phyloP scores from a whole-genome alignment of 2,888 invertebrate species.

The Acronicta psi region DNA sequence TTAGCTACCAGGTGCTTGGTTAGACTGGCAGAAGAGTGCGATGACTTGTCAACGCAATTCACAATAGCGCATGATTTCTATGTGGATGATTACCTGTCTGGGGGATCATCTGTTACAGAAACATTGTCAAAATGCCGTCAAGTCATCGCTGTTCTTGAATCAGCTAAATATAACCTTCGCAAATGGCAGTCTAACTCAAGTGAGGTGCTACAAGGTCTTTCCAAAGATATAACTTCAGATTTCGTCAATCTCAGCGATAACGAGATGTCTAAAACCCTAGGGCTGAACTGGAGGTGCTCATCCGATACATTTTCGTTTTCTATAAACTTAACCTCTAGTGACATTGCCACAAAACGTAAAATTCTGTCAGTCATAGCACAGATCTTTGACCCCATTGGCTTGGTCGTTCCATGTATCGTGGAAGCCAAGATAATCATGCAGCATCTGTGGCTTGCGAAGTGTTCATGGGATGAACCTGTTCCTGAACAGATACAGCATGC shows the following conservation, averaged over 20 bases:
- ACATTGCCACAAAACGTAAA: no score
- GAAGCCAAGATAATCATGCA: conserved; percentile 4
- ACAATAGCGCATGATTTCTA: conserved; percentile 8
- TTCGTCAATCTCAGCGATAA: neutral
- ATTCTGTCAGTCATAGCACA: no score
- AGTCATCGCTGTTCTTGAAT: neutral
- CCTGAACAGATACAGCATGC: conserved; percentile 1
- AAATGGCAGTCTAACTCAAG: conserved; percentile 3
- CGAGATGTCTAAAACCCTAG: neutral
- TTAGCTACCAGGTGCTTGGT: neutral
- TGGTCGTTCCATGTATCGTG: no score
- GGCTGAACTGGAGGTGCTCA: neutral
- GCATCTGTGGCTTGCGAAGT: conserved; percentile 4
- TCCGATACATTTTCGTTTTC: neutral
- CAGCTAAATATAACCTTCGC: conserved; percentile 2
- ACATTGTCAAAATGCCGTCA: neutral
- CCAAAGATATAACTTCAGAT: neutral
- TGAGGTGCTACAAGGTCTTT: neutral
- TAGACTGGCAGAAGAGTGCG: conserved; percentile 1
- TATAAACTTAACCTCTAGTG: neutral
- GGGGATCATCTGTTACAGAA: conserved; percentile 1
- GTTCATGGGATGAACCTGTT: conserved; percentile 13
- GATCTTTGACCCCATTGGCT: no score
- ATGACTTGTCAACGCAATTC: neutral
- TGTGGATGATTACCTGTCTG: conserved; percentile 7